phyloP scores from a whole-genome alignment of 2,797 vertebrate genomes.

The Vespertilio murinus region DNA sequence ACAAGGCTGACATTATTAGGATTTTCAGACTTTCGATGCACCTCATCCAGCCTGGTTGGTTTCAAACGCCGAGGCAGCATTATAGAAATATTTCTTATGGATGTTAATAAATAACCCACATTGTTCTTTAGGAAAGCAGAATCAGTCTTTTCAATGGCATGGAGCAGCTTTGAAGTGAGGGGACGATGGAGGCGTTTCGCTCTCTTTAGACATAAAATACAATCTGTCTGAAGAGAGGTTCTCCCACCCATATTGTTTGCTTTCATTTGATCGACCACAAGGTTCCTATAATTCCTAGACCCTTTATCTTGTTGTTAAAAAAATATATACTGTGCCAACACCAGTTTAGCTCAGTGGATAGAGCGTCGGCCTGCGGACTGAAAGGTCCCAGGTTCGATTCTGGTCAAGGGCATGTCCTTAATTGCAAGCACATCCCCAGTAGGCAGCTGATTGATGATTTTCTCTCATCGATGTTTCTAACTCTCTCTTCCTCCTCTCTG shows the following conservation, averaged over 20 bases:
- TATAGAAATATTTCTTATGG: conserved; percentile 48
- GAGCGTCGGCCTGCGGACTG: too few species aligned
- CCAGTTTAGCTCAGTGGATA: too few species aligned
- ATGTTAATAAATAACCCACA: conserved; percentile 47
- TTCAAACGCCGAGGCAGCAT: conserved; percentile 53
- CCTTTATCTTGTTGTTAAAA: neutral
- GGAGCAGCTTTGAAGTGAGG: conserved; percentile 14
- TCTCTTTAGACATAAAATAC: conserved; percentile 8
- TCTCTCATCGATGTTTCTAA: too few species aligned
- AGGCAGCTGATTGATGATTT: too few species aligned
- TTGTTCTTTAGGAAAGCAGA: conserved; percentile 53
- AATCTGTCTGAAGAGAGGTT: neutral
- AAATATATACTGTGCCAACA: too few species aligned
- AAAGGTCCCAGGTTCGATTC: too few species aligned
- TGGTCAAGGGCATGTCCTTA: too few species aligned
- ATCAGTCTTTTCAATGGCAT: conserved; percentile 35
- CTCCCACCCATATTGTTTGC: neutral
- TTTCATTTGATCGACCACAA: neutral
- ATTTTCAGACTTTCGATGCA: conserved; percentile 34
- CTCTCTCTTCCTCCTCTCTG: too few species aligned
- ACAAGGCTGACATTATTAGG: conserved; percentile 44
- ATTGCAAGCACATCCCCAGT: too few species aligned
- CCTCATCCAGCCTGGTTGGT: neutral
- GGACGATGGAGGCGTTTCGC: neutral
- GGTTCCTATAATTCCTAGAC: neutral